phyloP scores from a whole-genome alignment of 2,113 vertebrate genomes.

The Rhabdomys dilectus region DNA sequence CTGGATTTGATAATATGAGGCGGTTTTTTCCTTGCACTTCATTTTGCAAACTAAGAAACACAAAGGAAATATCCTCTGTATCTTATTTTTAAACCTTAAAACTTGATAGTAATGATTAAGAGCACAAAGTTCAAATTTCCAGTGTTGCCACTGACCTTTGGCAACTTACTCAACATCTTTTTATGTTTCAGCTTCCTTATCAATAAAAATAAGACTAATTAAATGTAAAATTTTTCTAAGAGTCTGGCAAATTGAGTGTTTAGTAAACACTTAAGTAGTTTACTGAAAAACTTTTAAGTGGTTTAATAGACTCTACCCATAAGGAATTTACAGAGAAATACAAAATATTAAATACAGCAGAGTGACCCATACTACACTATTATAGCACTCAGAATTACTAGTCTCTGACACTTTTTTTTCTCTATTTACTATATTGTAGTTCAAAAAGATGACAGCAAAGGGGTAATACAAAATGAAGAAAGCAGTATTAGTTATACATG shows the following conservation, averaged over 20 bases:
- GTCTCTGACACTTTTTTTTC: neutral
- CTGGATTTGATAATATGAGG: neutral
- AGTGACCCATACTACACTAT: neutral
- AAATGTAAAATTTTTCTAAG: slow-evolving; percentile 25
- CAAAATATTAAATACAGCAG: neutral
- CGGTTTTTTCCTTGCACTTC: slow-evolving; percentile 1
- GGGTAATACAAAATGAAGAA: slow-evolving; percentile 4
- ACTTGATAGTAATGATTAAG: slow-evolving; percentile 34
- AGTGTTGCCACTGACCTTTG: slow-evolving; percentile 28
- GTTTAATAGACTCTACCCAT: slow-evolving; percentile 9
- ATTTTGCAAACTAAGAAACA: slow-evolving; percentile 7
- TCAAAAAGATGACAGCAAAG: slow-evolving; percentile 36
- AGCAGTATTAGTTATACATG: neutral
- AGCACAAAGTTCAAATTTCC: neutral
- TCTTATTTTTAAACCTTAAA: slow-evolving; percentile 55
- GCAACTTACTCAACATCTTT: slow-evolving; percentile 42
- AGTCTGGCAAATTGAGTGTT: neutral
- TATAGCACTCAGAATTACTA: neutral
- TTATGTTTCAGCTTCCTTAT: slow-evolving; percentile 5
- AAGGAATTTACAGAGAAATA: slow-evolving; percentile 17
- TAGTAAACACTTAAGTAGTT: slow-evolving; percentile 10
- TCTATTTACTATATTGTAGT: neutral
- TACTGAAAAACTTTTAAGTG: slow-evolving; percentile 1
- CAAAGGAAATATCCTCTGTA: slow-evolving; percentile 21
- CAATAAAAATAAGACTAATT: slow-evolving; percentile 29